Percentiles rank a stretch among this genome's conserved stretches.
Evolutionary conservation across 2,888 invertebrate genomes (phyloP).

Genomic region (Hydroisotoma schaefferi): DNA sequence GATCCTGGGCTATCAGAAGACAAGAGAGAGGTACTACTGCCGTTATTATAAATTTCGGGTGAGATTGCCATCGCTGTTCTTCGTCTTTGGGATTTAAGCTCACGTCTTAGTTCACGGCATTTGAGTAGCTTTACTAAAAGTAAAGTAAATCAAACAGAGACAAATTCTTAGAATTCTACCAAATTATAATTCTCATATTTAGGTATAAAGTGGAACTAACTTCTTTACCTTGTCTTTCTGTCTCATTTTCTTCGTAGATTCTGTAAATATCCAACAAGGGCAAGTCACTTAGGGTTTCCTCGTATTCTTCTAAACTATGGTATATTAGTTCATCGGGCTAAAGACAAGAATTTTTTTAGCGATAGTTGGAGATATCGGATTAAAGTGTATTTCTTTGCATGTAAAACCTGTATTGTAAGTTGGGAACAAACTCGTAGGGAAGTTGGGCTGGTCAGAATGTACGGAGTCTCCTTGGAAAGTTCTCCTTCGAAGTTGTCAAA

Average conservation of each 20-base stretch:
- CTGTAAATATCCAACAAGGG: slow-evolving; percentile 48
- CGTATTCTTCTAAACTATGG: slow-evolving; percentile 51
- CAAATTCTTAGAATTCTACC: no score
- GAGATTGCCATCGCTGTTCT: slow-evolving; percentile 16
- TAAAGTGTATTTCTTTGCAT: no score
- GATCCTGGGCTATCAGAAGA: no score
- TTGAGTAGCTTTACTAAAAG: slow-evolving; percentile 48
- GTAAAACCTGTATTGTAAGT: slow-evolving; percentile 56
- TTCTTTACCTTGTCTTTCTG: slow-evolving; percentile 48
- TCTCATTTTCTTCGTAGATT: slow-evolving; percentile 49
- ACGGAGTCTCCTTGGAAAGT: slow-evolving; percentile 55
- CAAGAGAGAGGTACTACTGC: background rate
- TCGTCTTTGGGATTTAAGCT: slow-evolving; percentile 24
- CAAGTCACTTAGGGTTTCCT: slow-evolving; percentile 49
- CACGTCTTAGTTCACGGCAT: slow-evolving; percentile 46
- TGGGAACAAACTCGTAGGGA: slow-evolving; percentile 57
- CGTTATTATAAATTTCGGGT: slow-evolving; percentile 11
- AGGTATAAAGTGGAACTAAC: background rate
- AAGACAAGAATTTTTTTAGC: slow-evolving; percentile 25
- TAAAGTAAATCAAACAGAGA: slow-evolving; percentile 1
- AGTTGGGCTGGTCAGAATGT: slow-evolving; percentile 58
- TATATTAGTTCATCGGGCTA: slow-evolving; percentile 53
- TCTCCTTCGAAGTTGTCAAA: slow-evolving; percentile 56
- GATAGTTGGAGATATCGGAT: no score
- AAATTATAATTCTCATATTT: background rate